These are phyloP conservation scores for Stenopsyche tienmushanensis DNA, from an alignment of 1,140 invertebrate species.

Conservation along the genomic window DNA sequence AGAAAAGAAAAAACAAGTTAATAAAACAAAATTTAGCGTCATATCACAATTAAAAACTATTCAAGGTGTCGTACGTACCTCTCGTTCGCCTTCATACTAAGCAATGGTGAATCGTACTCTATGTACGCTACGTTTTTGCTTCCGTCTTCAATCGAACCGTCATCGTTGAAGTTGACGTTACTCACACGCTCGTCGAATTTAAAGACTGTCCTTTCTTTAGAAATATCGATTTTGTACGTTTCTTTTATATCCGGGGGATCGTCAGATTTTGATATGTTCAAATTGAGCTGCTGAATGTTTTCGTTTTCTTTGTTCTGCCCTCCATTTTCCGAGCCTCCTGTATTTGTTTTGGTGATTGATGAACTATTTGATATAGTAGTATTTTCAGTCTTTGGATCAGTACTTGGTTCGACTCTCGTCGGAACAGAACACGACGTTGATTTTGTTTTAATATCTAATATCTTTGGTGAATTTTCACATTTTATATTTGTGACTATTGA, in stretches of 20 bases:
- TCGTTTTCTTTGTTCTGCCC: neutral
- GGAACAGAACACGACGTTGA: too few relatives aligned
- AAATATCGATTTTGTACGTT: neutral
- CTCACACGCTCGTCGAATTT: neutral
- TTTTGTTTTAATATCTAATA: too few relatives aligned
- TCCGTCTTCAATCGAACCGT: too few relatives aligned
- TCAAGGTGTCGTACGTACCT: slow-evolving; percentile 19
- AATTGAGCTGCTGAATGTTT: neutral
- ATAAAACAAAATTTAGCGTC: neutral
- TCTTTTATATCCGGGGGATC: neutral
- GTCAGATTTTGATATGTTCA: neutral
- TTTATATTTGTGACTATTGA: too few relatives aligned
- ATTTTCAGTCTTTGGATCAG: neutral
- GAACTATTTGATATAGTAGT: neutral
- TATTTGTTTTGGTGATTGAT: neutral
- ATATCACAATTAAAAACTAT: neutral
- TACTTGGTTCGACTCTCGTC: too few relatives aligned
- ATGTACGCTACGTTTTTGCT: neutral
- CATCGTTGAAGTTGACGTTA: neutral
- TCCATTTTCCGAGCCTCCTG: neutral
- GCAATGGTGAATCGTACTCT: slow-evolving; percentile 32
- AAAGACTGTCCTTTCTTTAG: neutral
- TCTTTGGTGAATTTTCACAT: too few relatives aligned
- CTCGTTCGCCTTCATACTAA: slow-evolving; percentile 22
- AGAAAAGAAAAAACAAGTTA: neutral